Conservation (phyloP, 2,797 vertebrate species). For the Discoglossus pictus region DNA sequence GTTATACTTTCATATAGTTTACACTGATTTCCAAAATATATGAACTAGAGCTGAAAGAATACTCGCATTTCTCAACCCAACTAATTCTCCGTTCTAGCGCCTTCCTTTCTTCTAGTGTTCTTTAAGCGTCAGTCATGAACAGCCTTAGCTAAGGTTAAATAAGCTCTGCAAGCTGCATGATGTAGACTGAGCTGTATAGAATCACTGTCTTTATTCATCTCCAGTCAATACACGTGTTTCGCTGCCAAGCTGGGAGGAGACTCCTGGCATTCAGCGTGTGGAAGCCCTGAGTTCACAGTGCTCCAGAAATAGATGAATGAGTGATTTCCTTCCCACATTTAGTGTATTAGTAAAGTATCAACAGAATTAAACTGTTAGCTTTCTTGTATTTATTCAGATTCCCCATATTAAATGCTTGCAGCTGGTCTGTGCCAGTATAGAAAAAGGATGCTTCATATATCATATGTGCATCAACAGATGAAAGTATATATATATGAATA, state of each 20-base stretch:
- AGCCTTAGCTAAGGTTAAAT: too few species aligned
- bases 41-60: too few species aligned
- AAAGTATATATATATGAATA: too few species aligned
- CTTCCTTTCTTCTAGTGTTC: too few species aligned
- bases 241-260: slow-evolving; percentile 7
- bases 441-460: too few species aligned
- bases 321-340: slow-evolving; percentile 34
- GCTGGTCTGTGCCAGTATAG: neutral
- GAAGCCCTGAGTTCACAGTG: slow-evolving; percentile 2
- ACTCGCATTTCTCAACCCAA: too few species aligned
- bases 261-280: slow-evolving; percentile 3
- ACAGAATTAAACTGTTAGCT: slow-evolving; percentile 42
- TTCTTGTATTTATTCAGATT: slow-evolving; percentile 17
- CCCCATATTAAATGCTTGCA: neutral
- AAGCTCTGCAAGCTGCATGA: neutral
- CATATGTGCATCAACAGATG: too few species aligned
- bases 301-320: slow-evolving; percentile 30
- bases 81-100: too few species aligned
- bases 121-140: too few species aligned
- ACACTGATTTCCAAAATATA: too few species aligned
- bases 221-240: neutral
- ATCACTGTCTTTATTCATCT: neutral
- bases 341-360: slow-evolving; percentile 39
- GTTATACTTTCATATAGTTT: too few species aligned
- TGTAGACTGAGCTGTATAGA: neutral